Conservation (phyloP, 2,888 invertebrate species). For the Torymus aiolomorphi region DNA sequence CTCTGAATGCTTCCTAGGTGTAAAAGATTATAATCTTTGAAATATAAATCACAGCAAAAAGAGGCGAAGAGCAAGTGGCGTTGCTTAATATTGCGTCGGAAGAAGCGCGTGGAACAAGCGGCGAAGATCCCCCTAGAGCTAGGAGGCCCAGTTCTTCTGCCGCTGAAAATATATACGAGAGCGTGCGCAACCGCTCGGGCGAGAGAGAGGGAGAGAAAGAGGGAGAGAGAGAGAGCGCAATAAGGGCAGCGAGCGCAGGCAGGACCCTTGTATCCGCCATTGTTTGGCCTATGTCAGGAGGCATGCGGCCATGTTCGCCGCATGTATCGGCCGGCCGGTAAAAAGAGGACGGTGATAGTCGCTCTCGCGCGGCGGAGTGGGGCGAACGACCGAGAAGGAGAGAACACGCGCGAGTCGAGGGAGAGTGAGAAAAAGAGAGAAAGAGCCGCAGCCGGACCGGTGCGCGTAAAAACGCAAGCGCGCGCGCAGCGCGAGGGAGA, state of each 20-base stretch:
- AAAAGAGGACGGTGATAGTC: constrained; percentile 67
- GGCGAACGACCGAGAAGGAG: constrained; percentile 48
- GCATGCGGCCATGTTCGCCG: constrained; percentile 73
- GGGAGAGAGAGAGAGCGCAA: background rate
- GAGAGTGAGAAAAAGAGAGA: constrained; percentile 46
- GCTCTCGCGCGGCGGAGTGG: constrained; percentile 54
- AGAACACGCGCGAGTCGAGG: constrained; percentile 31
- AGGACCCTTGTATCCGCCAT: constrained; percentile 72
- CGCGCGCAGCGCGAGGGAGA: background rate
- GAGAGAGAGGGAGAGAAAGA: background rate
- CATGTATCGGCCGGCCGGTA: constrained; percentile 65
- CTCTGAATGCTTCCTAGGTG: too few species aligned
- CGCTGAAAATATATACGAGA: too few species aligned
- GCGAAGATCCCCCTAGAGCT: too few species aligned
- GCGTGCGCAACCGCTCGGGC: too few species aligned
- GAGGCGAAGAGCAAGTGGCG: too few species aligned
- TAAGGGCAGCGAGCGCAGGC: constrained; percentile 7
- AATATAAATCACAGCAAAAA: too few species aligned
- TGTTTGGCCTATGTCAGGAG: constrained; percentile 72
- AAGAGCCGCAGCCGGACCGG: constrained; percentile 33
- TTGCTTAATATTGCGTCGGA: too few species aligned
- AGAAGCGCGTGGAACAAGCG: too few species aligned
- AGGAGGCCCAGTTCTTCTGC: too few species aligned
- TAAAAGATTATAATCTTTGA: too few species aligned
- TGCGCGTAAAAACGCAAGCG: background rate